Evolutionary conservation across 2,888 invertebrate genomes (phyloP).

Genomic region (Lissocephala sabroskyi): DNA sequence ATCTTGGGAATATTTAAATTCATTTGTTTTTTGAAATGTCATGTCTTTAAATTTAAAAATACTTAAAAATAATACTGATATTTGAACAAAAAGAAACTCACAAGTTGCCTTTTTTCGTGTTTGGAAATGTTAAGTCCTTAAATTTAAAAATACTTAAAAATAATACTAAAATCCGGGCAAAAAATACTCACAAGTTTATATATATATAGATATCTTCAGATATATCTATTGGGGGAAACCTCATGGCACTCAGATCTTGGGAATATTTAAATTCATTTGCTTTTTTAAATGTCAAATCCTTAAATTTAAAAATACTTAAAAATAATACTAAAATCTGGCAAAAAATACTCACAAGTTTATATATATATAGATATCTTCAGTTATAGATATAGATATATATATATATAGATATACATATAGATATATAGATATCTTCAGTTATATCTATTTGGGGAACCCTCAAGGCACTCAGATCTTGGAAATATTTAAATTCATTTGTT

Average conservation of each 20-base stretch:
- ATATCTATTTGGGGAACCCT: no score
- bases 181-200: conserved; percentile 5
- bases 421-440: no score
- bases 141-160: not conserved
- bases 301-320: not conserved
- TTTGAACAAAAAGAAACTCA: no score
- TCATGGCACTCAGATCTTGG: no score
- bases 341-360: conserved; percentile 7
- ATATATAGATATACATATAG: not conserved
- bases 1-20: no score
- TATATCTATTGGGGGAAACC: no score
- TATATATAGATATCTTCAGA: no score
- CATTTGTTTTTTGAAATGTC: not conserved
- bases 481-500: no score
- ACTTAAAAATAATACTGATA: not conserved
- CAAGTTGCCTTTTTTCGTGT: no score
- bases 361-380: conserved; percentile 2
- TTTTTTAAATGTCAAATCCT: not conserved
- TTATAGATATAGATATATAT: not conserved
- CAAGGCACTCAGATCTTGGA: no score
- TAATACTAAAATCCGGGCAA: conserved; percentile 9
- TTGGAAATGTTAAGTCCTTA: no score
- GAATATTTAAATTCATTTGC: no score
- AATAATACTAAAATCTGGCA: conserved; percentile 7
- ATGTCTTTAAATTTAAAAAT: not conserved